phyloP scores from a whole-genome alignment of 1,140 invertebrate species.

The Drosophila busckii region DNA sequence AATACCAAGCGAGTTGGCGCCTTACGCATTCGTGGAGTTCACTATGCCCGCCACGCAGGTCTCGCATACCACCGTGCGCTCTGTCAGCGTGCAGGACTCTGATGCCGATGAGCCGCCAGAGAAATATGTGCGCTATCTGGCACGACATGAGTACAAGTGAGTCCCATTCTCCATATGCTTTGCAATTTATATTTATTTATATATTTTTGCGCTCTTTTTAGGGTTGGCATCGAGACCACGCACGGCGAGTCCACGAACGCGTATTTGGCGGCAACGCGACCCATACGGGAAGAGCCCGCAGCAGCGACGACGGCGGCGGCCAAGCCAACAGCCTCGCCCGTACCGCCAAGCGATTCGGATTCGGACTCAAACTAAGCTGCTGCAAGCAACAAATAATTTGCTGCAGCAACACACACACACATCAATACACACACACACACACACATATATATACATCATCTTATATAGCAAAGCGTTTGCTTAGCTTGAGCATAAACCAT shows the following conservation, averaged over 20 bases:
- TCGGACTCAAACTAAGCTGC: constrained; percentile 78
- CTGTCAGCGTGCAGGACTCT: constrained; percentile 93
- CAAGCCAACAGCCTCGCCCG: constrained; percentile 78
- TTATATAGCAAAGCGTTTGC: constrained; percentile 25
- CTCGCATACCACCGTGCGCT: constrained; percentile 96
- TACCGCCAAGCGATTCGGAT: constrained; percentile 81
- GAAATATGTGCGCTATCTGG: constrained; percentile 98
- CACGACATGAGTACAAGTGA: constrained; percentile 96
- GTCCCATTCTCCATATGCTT: constrained; percentile 41
- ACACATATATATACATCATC: neutral
- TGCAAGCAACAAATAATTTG: neutral
- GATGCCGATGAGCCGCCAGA: constrained; percentile 96
- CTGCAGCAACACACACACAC: neutral
- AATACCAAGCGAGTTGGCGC: constrained; percentile 94
- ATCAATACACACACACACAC: neutral
- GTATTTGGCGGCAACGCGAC: constrained; percentile 85
- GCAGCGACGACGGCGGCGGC: constrained; percentile 79
- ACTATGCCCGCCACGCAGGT: constrained; percentile 99
- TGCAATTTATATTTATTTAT: neutral
- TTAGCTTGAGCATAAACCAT: constrained; percentile 22
- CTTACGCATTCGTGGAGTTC: constrained; percentile 95
- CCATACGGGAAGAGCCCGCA: constrained; percentile 79
- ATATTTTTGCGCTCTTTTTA: constrained; percentile 59
- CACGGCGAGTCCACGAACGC: constrained; percentile 87
- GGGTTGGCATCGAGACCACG: constrained; percentile 91